phyloP scores from a whole-genome alignment of 2,797 vertebrate species.

The Myotis pilosus region DNA sequence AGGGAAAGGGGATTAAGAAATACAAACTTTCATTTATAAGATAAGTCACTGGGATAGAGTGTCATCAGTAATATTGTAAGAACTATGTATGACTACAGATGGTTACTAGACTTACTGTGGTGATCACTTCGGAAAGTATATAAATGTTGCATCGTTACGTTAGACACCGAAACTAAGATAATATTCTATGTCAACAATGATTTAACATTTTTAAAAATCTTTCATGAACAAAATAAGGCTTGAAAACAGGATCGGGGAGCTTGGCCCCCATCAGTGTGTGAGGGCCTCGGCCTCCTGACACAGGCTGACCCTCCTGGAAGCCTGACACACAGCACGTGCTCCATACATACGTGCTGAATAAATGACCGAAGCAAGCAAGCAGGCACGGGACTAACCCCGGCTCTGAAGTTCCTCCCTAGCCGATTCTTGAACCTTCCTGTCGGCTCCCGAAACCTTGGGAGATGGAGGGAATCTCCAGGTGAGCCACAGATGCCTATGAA shows the following conservation, averaged over 20 bases:
- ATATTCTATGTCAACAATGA: not conserved
- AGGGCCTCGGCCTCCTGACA: rapidly evolving
- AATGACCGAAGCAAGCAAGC: not conserved
- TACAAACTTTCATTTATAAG: not conserved
- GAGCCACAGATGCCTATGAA: not conserved
- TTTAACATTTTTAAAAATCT: not conserved
- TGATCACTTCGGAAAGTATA: not conserved
- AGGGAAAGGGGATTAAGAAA: not conserved
- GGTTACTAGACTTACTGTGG: not conserved
- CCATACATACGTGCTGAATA: not conserved
- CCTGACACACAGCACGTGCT: not conserved
- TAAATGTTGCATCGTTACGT: not conserved
- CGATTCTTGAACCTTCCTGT: rapidly evolving
- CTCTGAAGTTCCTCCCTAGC: not conserved
- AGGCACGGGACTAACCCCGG: rapidly evolving
- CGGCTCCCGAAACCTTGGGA: not conserved
- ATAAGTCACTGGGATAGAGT: not conserved
- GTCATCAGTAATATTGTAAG: too few relatives aligned
- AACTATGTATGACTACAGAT: not conserved
- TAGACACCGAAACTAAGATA: not conserved
- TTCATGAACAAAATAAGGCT: not conserved
- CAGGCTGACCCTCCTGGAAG: not conserved
- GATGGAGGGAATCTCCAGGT: not conserved
- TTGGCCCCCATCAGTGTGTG: not conserved
- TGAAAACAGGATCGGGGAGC: not conserved